Evolutionary conservation across 2,888 invertebrate species (phyloP).

Genomic region (Sturmia bella): DNA sequence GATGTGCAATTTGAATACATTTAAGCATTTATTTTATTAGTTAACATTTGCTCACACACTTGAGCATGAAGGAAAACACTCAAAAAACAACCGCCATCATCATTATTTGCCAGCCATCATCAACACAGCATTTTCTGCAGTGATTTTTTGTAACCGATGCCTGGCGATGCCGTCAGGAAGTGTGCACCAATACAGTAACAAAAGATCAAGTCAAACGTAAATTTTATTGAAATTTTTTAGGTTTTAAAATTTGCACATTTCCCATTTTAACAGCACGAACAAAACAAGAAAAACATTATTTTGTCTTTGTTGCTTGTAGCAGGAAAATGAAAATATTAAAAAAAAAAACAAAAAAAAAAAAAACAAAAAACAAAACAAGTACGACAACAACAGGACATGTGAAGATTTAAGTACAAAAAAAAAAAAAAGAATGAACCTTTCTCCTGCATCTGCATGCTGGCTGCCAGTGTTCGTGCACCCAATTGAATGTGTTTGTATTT

Average conservation of each 20-base stretch:
- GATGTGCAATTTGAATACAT: conserved; percentile 45
- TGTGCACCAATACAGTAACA: conserved; percentile 58
- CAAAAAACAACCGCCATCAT: conserved; percentile 6
- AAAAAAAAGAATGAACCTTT: background rate
- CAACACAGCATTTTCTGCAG: conserved; percentile 1
- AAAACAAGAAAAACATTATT: conserved; percentile 11
- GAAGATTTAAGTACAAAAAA: conserved; percentile 24
- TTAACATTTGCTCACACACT: background rate
- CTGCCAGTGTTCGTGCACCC: background rate
- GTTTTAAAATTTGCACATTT: conserved; percentile 40
- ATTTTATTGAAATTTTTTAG: conserved; percentile 60
- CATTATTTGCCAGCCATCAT: conserved; percentile 21
- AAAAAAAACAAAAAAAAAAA: conserved; percentile 19
- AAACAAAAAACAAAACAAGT: conserved; percentile 7
- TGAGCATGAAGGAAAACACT: background rate
- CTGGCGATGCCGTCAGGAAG: conserved; percentile 51
- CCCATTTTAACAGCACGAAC: conserved; percentile 12
- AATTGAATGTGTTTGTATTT: conserved; percentile 14
- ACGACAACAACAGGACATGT: conserved; percentile 35
- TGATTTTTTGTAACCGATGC: conserved; percentile 12
- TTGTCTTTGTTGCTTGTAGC: conserved; percentile 1
- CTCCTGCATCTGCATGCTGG: conserved; percentile 51
- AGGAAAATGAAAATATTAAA: background rate
- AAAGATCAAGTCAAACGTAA: conserved; percentile 61
- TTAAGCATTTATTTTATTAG: background rate